Evolutionary conservation across 2,888 invertebrate genomes (phyloP), one percentile per base, ranked within the genome.

Genomic region (Acleris laterana): DNA sequence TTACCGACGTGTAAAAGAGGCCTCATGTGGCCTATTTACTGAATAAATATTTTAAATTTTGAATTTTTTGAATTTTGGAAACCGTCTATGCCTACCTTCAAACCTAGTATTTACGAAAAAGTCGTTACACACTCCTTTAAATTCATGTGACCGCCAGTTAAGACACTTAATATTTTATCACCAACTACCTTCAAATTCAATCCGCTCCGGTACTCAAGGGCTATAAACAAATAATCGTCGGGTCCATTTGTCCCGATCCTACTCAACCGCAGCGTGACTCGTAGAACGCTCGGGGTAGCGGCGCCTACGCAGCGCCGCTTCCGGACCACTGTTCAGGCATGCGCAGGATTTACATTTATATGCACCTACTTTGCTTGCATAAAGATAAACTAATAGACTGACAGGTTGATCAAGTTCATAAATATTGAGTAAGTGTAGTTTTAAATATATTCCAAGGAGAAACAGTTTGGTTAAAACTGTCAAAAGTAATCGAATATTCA

Each of bases 251-350:
- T 83, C 80, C 80, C 81, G 80, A 83, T 77, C 72, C 73, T 59
- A 68, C 63, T 69, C 68, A 58, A 68, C 69, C 69, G 73, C 77
- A 74, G 72, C 78, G 76, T 81, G 81, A 82, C 81, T 82, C 73
- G 80, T 74, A 70, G 74, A 65, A 74, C 68, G 63, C 59, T 57
- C 38, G 53, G 1, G 46, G 50, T 55, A 61, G 53, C 68, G 68
- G 74, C 82, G 78, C 84, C 82, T 77, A 83, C 84, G 81, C 81
- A 76, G 70, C 70, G 68, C 70, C 69, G 20, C 70, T 76, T 79
- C 79, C 77, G 72, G 76, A 72, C 71, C 65, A 82, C 84, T 82
- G 86, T 84, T 85, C 49, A 48, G n/a, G 28, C 46, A 48, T 28
- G 5, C 20, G 38, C 28, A 16, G n/a, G 46, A 62, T 62, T 62